phyloP scores from a whole-genome alignment of 2,797 vertebrate genomes.

The Poeciliopsis paucimaculata region DNA sequence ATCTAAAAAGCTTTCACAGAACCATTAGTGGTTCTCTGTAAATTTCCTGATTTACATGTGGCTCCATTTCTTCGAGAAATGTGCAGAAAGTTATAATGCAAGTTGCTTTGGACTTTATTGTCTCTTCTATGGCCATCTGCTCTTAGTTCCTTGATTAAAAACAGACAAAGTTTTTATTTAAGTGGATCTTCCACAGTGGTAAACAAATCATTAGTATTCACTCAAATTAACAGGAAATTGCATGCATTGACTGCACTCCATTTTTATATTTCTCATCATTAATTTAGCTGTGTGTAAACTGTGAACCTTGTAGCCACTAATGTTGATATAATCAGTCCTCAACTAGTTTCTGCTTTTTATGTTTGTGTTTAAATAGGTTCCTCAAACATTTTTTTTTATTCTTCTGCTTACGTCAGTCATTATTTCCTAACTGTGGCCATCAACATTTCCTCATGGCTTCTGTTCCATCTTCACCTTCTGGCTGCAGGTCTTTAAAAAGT shows the following conservation, averaged over 20 bases:
- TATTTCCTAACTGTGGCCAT: background rate
- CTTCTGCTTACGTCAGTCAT: background rate
- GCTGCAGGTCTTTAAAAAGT: background rate
- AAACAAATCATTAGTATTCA: background rate
- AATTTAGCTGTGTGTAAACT: background rate
- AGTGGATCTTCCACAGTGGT: background rate
- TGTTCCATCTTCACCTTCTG: background rate
- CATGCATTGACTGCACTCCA: background rate
- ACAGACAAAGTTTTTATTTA: background rate
- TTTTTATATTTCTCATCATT: background rate
- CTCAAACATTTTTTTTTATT: background rate
- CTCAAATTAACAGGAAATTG: background rate
- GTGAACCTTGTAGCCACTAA: background rate
- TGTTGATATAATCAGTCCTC: background rate
- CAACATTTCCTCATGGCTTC: background rate
- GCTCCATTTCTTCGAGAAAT: background rate
- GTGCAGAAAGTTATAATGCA: background rate
- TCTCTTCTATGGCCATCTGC: background rate
- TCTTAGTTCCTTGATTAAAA: background rate
- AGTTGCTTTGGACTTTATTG: background rate
- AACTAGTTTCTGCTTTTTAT: background rate
- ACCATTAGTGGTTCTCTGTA: background rate
- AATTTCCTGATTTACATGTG: background rate
- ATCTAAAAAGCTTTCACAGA: background rate
- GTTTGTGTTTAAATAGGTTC: background rate